phyloP scores from a whole-genome alignment of 2,888 invertebrate species.

The Metellina segmentata region DNA sequence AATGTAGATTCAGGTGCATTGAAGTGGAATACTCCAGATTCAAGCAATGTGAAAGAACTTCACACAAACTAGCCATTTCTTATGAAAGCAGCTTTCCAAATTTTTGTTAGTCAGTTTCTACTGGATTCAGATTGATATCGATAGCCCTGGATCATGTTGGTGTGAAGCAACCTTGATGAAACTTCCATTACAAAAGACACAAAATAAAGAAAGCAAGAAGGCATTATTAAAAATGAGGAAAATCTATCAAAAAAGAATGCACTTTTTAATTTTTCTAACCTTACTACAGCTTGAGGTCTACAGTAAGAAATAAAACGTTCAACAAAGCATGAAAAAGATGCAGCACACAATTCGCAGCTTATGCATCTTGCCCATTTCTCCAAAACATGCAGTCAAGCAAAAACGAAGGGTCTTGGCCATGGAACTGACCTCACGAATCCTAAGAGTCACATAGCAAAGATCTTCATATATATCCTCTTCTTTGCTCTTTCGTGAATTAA shows the following conservation, averaged over 20 bases:
- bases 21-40: too few relatives aligned
- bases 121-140: too few relatives aligned
- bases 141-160: too few relatives aligned
- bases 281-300: background rate
- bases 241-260: background rate
- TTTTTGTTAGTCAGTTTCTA: too few relatives aligned
- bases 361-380: constrained; percentile 19
- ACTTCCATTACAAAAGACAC: too few relatives aligned
- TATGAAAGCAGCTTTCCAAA: too few relatives aligned
- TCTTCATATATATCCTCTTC: constrained; percentile 94
- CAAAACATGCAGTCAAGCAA: constrained; percentile 34
- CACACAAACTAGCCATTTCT: too few relatives aligned
- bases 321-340: background rate
- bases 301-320: background rate
- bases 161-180: too few relatives aligned
- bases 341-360: constrained; percentile 2
- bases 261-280: background rate
- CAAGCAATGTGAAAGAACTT: too few relatives aligned
- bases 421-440: constrained; percentile 77
- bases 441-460: constrained; percentile 90
- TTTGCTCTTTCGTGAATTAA: constrained; percentile 78
- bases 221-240: background rate
- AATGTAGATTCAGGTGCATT: too few relatives aligned
- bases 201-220: too few relatives aligned
- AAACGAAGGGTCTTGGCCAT: background rate